Base-by-base conservation (phyloP, 2,888 invertebrate genomes). In the Dugesia japonica region DNA sequence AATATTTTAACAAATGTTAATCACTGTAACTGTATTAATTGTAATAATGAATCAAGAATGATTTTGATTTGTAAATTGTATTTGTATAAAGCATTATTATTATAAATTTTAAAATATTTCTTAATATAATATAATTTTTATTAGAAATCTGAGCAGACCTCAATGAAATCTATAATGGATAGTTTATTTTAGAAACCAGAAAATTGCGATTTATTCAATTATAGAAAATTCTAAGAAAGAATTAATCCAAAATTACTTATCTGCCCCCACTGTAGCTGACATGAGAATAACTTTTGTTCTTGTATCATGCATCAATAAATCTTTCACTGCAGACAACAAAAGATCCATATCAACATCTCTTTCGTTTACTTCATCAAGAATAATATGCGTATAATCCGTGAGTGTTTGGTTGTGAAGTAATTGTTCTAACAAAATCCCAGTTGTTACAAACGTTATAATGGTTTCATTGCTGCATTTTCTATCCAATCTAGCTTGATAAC, bases 301-400 rank as follows among this genome's bases (percentile, higher is more conserved):
- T 31, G 86, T 85, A 79, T 88, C 85, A 83, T 85, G 79, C 1
- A 80, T 79, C 56, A 85, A 79, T 23, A 85, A 78, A 76, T 89
- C 88, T 83, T 90, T 91, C 42, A 94, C 84, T 81, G 94, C 87
- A 27, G 90, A 89, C 85, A 95, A 89, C 15, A 92, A 87, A 80
- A 94, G 88, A 83, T 95, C 94, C 28, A 90, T 89, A 80, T 90
- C 88, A 17, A 89, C 88, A 82, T 91, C 90, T 77, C 94, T 87
- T 84, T 94, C 94, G 80, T 94, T 94, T 77, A 94, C 91, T 86
- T 95, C 94, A 82, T 95, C 94, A 20, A 95, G 84, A 78, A 95
- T 89, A 1, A 94, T 86, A 82, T 93, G 92, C 71, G 91, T 91
- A 77, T 89, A 88, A 42, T 87, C 86, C 20, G 86, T 86, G 74